A percentile compares a stretch with the other conserved stretches of the same genome.
Evolutionary conservation across 2,888 invertebrate genomes (phyloP).

Genomic region (Gonocerus acuteangulatus): DNA sequence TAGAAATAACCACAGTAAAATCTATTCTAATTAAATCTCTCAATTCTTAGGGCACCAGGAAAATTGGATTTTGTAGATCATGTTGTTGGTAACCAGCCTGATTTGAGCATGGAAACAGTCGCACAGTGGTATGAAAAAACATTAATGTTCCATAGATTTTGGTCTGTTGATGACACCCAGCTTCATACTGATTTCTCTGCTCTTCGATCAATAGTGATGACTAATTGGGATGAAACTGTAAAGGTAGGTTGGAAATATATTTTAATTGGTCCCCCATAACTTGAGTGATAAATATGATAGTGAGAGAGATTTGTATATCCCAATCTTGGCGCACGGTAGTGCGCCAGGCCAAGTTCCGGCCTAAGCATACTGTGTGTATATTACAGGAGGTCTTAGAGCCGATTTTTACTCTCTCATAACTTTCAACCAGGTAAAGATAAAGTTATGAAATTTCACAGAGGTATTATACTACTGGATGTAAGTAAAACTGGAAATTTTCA

Average conservation of each 20-base stretch:
- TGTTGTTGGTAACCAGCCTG: slow-evolving; percentile 95
- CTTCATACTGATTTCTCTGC: slow-evolving; percentile 94
- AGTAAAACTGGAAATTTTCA: no score
- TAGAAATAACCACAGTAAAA: no score
- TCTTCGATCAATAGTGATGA: slow-evolving; percentile 92
- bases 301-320: no score
- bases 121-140: slow-evolving; percentile 81
- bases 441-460: no score
- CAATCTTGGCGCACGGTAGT: not conserved
- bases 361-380: no score
- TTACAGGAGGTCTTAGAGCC: no score
- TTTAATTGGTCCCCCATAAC: no score
- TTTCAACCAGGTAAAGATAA: no score
- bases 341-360: no score
- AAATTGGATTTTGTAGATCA: slow-evolving; percentile 90
- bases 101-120: slow-evolving; percentile 77
- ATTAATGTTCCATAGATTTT: slow-evolving; percentile 75
- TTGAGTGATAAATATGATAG: not conserved
- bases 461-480: no score
- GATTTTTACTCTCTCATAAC: no score
- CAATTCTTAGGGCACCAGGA: slow-evolving; percentile 55
- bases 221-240: slow-evolving; percentile 94
- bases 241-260: slow-evolving; percentile 51
- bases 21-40: no score
- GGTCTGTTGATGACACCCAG: slow-evolving; percentile 96